Conservation (phyloP, 2,113 vertebrate genomes). For the Girardinichthys multiradiatus region DNA sequence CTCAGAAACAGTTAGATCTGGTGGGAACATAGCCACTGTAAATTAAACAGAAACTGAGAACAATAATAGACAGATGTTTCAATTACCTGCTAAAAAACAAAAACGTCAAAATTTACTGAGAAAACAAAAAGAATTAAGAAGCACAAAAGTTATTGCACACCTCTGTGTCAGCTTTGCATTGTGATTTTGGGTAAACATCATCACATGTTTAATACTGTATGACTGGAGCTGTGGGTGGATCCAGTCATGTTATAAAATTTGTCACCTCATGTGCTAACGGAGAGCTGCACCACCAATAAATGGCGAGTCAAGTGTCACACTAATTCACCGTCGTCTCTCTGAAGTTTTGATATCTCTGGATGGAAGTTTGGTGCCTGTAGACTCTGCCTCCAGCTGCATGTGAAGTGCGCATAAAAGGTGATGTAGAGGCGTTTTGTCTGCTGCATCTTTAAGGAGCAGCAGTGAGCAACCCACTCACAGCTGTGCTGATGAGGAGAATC, state of each 20-base stretch:
- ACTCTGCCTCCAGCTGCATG: slow-evolving; percentile 59
- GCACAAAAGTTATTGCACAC: slow-evolving; percentile 3
- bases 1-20: too few relatives aligned
- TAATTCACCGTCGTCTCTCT: slow-evolving; percentile 44
- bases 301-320: slow-evolving; percentile 43
- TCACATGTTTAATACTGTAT: slow-evolving; percentile 1
- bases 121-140: background rate
- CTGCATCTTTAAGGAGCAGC: slow-evolving; percentile 42
- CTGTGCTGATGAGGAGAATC: slow-evolving; percentile 50
- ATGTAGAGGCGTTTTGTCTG: slow-evolving; percentile 44
- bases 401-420: slow-evolving; percentile 56
- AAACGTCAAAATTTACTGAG: background rate
- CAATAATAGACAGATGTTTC: too few relatives aligned
- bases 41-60: too few relatives aligned
- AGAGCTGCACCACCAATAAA: slow-evolving; percentile 22
- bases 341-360: slow-evolving; percentile 40
- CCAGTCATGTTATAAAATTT: slow-evolving; percentile 25
- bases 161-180: slow-evolving; percentile 22
- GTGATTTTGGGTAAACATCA: slow-evolving; percentile 18
- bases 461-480: slow-evolving; percentile 54
- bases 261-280: slow-evolving; percentile 44
- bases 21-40: too few relatives aligned
- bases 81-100: too few relatives aligned
- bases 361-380: slow-evolving; percentile 47
- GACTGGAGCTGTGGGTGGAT: slow-evolving; percentile 45